Percentiles rank a stretch among this genome's conserved stretches.
Evolutionary conservation across 2,113 vertebrate species (phyloP).

Genomic region (Tupaia chinensis): DNA sequence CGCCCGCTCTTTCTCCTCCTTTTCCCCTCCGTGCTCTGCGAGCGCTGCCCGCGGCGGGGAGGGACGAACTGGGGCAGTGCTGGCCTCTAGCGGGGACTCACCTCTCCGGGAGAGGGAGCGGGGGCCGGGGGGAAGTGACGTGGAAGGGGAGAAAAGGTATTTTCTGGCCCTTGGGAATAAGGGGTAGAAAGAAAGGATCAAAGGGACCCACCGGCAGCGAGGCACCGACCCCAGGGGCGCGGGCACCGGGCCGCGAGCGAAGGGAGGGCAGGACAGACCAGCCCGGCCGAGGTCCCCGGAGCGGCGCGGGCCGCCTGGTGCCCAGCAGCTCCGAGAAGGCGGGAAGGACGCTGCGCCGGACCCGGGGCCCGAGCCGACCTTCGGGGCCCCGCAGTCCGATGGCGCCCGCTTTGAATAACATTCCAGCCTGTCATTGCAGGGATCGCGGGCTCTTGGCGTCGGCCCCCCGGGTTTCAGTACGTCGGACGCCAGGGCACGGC

Average conservation of each 20-base stretch:
- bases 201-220: conserved; percentile 15
- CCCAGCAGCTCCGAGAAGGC: conserved; percentile 58
- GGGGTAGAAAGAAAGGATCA: conserved; percentile 49
- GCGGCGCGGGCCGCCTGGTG: too few relatives aligned
- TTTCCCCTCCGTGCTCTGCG: conserved; percentile 48
- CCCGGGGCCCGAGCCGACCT: too few relatives aligned
- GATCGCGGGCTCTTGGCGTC: too few relatives aligned
- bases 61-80: conserved; percentile 36
- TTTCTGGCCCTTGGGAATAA: conserved; percentile 64
- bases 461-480: neutral
- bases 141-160: conserved; percentile 46
- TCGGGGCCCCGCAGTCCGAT: neutral
- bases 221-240: neutral
- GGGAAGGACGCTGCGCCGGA: conserved; percentile 61
- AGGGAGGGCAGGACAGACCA: neutral
- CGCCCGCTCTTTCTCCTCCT: neutral
- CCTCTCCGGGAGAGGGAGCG: conserved; percentile 2
- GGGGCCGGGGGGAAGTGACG: conserved; percentile 69
- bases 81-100: conserved; percentile 74
- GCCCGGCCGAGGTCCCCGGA: too few relatives aligned
- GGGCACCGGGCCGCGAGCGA: neutral
- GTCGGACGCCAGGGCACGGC: too few relatives aligned
- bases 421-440: neutral
- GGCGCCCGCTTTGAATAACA: neutral
- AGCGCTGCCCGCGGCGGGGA: neutral